Percentiles rank a stretch among this genome's conserved stretches.
These are phyloP conservation scores for Drosophila nigritarsus DNA, from an alignment of 2,888 invertebrate species.

Conservation along the genomic window DNA sequence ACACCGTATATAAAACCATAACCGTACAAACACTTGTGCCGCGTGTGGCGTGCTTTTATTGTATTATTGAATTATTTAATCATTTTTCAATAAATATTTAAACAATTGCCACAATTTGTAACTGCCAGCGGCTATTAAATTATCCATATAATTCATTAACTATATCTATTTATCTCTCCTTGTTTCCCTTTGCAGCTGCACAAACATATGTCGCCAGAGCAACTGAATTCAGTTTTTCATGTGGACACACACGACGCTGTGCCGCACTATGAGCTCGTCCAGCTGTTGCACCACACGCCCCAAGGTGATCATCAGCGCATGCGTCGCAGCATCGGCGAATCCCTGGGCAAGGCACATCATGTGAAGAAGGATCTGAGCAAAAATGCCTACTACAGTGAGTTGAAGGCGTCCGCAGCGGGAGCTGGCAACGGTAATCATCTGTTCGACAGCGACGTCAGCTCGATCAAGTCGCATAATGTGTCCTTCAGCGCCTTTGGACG, in stretches of 20 bases:
- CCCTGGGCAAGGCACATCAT: constrained; percentile 73
- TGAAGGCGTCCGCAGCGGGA: constrained; percentile 70
- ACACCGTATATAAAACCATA: constrained; percentile 41
- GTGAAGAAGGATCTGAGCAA: constrained; percentile 85
- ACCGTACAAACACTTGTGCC: constrained; percentile 62
- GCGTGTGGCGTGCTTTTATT: constrained; percentile 18
- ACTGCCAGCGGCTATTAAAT: constrained; percentile 41
- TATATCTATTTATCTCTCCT: constrained; percentile 1
- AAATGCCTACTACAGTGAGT: constrained; percentile 84
- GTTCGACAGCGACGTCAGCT: constrained; percentile 46
- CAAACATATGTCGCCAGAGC: constrained; percentile 94
- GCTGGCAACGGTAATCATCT: constrained; percentile 52
- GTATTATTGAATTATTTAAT: constrained; percentile 69
- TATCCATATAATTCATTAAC: constrained; percentile 21
- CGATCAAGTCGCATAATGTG: constrained; percentile 87
- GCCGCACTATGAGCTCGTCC: constrained; percentile 93
- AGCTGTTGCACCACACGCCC: constrained; percentile 88
- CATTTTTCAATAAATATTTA: constrained; percentile 67
- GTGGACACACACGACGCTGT: constrained; percentile 89
- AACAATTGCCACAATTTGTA: constrained; percentile 74
- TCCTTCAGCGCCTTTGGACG: constrained; percentile 93
- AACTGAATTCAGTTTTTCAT: constrained; percentile 93
- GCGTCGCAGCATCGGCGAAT: constrained; percentile 83
- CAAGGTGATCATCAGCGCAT: constrained; percentile 63
- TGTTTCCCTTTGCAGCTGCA: constrained; percentile 88